Evolutionary conservation across 1,140 invertebrate genomes (phyloP), one percentile per base, ranked within the genome.

Genomic region (Dryas iulia): DNA sequence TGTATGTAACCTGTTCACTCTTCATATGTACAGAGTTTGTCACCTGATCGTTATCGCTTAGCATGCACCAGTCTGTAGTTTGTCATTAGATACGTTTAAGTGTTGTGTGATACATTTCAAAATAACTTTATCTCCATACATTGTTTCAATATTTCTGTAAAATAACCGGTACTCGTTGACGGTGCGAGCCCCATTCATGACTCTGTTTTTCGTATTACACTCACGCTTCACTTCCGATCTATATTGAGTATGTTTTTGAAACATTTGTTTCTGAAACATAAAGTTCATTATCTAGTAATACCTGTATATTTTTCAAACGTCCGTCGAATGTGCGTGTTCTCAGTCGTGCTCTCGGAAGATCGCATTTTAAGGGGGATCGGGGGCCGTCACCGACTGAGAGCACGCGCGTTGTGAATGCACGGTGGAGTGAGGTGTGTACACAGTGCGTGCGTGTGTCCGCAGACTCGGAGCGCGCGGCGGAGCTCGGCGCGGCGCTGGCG

Each of bases 381-480:
- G n/a, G n/a, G n/a, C n/a, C n/a, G n/a, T n/a, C n/a, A n/a, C n/a
- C n/a, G 18, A 47, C 18, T 47, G 8, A 10, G 0, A 47, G 10
- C 39, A 18, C 33, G 1, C 0, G 39, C n/a, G 6, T 4, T 10
- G 14, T 47, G 5, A n/a, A 21, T 7, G 0, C 0, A 14, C 33
- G 14, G 33, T 21, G 35, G n/a, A 3, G 14, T 4, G 3, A n/a
- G 21, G 21, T 3, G 25, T 8, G 14, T 8, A 25, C 25, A 2
- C 21, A 5, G 14, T 1, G 52, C 11, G 59, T 26, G 25, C 35
- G 58, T 52, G 59, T 39, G 23, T 28, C 14, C 93, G 56, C 94
- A 97, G 96, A 97, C 72, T 96, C 96, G 71, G 95, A 96, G 82
- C 96, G 96, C 82, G 95, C 95, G 78, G 92, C 94, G 35, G 95